A percentile compares a stretch with the other conserved stretches of the same genome.
Evolutionary conservation across 1,140 invertebrate species (phyloP).

Genomic region (Gonioctena quinquepunctata): DNA sequence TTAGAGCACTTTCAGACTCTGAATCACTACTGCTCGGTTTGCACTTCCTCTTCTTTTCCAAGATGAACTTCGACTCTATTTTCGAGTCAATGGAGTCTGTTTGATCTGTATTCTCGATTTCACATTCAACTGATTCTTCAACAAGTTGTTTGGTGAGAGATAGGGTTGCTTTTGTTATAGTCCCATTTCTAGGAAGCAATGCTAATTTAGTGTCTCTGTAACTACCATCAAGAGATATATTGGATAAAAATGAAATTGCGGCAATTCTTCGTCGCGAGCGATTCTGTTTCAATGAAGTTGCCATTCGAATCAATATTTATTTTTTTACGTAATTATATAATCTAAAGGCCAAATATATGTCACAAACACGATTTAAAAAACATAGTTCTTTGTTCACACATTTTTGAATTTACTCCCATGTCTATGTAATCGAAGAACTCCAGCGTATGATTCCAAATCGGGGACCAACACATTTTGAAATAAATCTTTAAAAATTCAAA

Average conservation of each 20-base stretch:
- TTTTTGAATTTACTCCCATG: not conserved
- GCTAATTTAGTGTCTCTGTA: conserved; percentile 81
- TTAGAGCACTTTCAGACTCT: conserved; percentile 68
- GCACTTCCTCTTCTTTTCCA: conserved; percentile 38
- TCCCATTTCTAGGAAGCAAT: conserved; percentile 58
- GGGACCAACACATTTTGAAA: not conserved
- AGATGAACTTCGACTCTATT: conserved; percentile 23
- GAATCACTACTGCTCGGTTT: conserved; percentile 57
- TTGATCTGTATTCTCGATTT: conserved; percentile 53
- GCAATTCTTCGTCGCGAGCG: conserved; percentile 76
- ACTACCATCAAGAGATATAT: conserved; percentile 91
- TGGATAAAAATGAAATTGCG: conserved; percentile 88
- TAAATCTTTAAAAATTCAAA: not conserved
- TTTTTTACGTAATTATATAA: not conserved
- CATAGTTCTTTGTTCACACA: conserved; percentile 40
- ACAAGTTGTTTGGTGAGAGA: conserved; percentile 51
- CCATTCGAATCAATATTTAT: conserved; percentile 52
- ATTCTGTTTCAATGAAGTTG: conserved; percentile 62
- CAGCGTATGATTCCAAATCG: not conserved
- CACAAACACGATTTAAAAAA: conserved; percentile 32
- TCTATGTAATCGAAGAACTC: not conserved
- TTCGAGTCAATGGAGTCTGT: conserved; percentile 56
- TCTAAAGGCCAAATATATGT: conserved; percentile 24
- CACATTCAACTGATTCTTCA: conserved; percentile 56
- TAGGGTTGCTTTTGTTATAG: conserved; percentile 49